Percentiles rank a stretch among this genome's conserved stretches.
Conservation (phyloP, 2,888 invertebrate genomes). For the Apantesis nais region DNA sequence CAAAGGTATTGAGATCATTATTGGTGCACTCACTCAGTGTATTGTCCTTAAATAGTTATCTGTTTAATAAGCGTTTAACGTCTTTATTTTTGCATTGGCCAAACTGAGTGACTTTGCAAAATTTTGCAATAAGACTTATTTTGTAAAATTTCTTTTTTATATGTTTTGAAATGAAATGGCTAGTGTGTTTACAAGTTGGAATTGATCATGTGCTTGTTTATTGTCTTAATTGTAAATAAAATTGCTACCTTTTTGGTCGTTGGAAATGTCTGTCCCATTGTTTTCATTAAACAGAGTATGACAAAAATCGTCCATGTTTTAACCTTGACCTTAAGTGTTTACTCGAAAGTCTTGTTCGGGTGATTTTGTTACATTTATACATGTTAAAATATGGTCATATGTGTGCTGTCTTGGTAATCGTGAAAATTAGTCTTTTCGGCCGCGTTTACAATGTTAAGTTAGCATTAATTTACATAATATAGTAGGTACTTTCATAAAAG, state of each 20-base stretch:
- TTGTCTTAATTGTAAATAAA: background rate
- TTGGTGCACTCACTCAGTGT: background rate
- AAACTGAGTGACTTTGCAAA: no score
- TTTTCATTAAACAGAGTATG: background rate
- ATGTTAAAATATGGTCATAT: conserved; percentile 1
- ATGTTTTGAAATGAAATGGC: background rate
- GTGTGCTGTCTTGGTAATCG: background rate
- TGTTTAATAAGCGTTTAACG: no score
- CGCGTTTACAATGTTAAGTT: background rate
- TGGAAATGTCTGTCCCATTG: background rate
- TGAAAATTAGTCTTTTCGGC: background rate
- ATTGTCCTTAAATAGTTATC: background rate
- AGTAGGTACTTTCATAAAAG: background rate
- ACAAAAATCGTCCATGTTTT: background rate
- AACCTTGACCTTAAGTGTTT: conserved; percentile 8
- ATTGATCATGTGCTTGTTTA: background rate
- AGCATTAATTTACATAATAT: background rate
- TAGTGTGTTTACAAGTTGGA: background rate
- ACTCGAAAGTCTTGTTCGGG: background rate
- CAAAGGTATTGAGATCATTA: no score
- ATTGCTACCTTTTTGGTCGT: background rate
- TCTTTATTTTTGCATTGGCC: background rate
- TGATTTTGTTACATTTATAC: background rate
- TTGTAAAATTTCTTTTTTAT: background rate
- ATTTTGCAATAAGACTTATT: background rate